Percentiles rank a stretch among this genome's conserved stretches.
Conservation (phyloP, 2,888 invertebrate species). For the Cantharis flavilabris region DNA sequence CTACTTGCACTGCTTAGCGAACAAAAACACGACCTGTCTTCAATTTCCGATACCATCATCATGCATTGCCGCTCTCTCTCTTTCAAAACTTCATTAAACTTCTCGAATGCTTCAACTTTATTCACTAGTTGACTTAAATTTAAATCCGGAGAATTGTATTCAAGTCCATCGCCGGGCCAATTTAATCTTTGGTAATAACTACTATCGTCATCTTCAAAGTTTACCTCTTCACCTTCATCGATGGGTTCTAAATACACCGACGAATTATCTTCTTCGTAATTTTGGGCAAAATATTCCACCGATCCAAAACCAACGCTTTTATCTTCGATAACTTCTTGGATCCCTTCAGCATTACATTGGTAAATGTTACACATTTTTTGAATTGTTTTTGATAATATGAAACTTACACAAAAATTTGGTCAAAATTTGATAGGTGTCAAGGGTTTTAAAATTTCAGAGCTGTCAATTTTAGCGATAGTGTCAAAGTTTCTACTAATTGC, state of each 20-base stretch:
- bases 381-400: neutral
- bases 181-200: neutral
- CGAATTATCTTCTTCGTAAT: neutral
- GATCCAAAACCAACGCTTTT: neutral
- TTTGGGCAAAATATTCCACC: neutral
- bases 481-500: neutral
- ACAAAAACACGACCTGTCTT: neutral
- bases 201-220: neutral
- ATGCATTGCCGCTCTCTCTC: neutral
- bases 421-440: neutral
- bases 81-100: neutral
- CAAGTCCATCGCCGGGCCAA: neutral
- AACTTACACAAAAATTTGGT: neutral
- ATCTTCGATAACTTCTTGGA: neutral
- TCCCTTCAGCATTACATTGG: neutral
- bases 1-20: constrained; percentile 3
- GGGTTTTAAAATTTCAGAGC: neutral
- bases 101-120: neutral
- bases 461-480: neutral
- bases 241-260: neutral
- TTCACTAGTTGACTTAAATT: neutral
- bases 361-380: neutral
- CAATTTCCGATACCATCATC: neutral
- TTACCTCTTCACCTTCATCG: neutral
- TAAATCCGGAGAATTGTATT: neutral